These are phyloP conservation scores for Leuciscus waleckii DNA, from an alignment of 2,797 vertebrate species.

Conservation along the genomic window DNA sequence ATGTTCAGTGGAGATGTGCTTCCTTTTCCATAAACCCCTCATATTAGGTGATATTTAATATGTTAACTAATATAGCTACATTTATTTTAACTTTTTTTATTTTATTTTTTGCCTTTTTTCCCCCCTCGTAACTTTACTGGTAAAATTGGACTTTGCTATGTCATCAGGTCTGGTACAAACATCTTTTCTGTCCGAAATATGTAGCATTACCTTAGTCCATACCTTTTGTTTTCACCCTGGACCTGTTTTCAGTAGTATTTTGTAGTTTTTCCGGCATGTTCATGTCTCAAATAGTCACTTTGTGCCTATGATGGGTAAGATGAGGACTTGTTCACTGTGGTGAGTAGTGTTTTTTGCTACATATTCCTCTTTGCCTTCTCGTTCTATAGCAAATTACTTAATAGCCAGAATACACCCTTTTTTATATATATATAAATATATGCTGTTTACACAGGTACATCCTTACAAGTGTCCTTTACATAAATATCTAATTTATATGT, in stretches of 20 bases:
- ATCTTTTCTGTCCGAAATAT: not conserved
- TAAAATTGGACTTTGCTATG: not conserved
- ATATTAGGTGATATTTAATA: not conserved
- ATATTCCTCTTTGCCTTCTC: not conserved
- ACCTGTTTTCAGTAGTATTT: not conserved
- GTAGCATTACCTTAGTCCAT: not conserved
- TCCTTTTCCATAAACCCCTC: not conserved
- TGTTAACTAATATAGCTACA: conserved; percentile 9
- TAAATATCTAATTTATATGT: not conserved
- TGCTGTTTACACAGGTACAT: conserved; percentile 14
- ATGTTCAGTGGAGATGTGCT: not conserved
- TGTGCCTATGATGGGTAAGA: conserved; percentile 75
- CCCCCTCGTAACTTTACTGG: not conserved
- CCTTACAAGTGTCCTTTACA: conserved; percentile 33
- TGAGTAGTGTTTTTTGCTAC: conserved; percentile 46
- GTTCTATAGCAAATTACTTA: not conserved
- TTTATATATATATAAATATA: not conserved
- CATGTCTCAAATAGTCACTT: conserved; percentile 70
- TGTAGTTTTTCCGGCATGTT: conserved; percentile 8
- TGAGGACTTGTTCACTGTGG: conserved; percentile 36
- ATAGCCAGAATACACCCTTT: conserved; percentile 3
- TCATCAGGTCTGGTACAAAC: conserved; percentile 1
- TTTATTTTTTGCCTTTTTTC: not conserved
- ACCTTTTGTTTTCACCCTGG: not conserved
- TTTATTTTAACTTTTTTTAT: not conserved